phyloP scores from a whole-genome alignment of 2,113 vertebrate genomes.

The Chrysemys picta region DNA sequence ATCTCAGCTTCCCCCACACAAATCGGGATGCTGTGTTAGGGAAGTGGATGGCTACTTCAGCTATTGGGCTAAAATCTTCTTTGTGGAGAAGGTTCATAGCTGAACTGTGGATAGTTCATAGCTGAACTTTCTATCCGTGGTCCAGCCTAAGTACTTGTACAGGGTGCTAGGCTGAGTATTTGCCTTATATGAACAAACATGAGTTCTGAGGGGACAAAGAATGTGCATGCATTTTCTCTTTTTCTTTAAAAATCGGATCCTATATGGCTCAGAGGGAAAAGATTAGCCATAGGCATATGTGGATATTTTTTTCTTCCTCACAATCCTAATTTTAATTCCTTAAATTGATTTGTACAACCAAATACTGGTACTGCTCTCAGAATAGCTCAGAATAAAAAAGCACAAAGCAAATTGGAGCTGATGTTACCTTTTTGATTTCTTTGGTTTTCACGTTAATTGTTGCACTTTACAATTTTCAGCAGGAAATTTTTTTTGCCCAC shows the following conservation, averaged over 20 bases:
- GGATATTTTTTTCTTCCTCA: not conserved
- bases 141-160: not conserved
- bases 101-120: not conserved
- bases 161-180: not conserved
- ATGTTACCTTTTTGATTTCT: not conserved
- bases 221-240: not conserved
- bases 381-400: not conserved
- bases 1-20: not conserved
- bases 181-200: not conserved
- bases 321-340: not conserved
- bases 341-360: not conserved
- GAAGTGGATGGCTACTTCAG: not conserved
- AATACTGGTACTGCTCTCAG: not conserved
- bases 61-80: not conserved
- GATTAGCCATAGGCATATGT: not conserved
- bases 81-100: not conserved
- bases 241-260: not conserved
- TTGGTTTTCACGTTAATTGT: not conserved
- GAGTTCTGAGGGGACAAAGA: not conserved
- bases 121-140: not conserved
- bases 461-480: not conserved
- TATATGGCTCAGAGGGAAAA: not conserved
- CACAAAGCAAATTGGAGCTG: not conserved
- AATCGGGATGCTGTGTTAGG: not conserved
- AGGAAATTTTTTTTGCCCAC: not conserved